Percentiles rank a stretch among this genome's conserved stretches.
phyloP scores from a whole-genome alignment of 2,888 invertebrate genomes.

The Polyploca ridens region DNA sequence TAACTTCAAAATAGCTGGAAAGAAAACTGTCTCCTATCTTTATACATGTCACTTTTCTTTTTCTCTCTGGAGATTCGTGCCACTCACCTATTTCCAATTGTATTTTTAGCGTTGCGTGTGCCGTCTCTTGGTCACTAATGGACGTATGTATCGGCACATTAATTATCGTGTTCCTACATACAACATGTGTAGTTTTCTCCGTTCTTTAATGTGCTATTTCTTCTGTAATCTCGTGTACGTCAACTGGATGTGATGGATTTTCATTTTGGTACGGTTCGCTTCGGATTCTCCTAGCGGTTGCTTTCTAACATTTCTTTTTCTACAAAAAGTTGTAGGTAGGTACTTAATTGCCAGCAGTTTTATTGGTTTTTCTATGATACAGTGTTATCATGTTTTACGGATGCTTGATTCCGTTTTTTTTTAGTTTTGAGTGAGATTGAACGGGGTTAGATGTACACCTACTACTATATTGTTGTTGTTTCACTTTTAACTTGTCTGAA shows the following conservation, averaged over 20 bases:
- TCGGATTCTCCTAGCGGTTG: conserved; percentile 36
- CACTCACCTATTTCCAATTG: conserved; percentile 52
- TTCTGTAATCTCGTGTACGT: conserved; percentile 33
- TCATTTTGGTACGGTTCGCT: conserved; percentile 32
- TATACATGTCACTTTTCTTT: conserved; percentile 25
- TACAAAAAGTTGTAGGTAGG: background rate
- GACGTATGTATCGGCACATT: conserved; percentile 44
- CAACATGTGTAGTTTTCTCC: conserved; percentile 41
- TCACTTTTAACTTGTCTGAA: too few relatives aligned
- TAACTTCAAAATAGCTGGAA: background rate
- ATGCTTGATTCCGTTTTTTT: background rate
- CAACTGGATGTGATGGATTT: conserved; percentile 43
- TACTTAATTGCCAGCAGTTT: background rate
- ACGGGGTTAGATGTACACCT: too few relatives aligned
- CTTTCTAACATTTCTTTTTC: conserved; percentile 23
- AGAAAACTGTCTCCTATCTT: conserved; percentile 15
- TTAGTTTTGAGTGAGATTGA: background rate
- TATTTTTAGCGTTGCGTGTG: conserved; percentile 53
- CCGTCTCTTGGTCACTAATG: conserved; percentile 45
- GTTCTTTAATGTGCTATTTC: conserved; percentile 36
- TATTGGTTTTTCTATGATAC: background rate
- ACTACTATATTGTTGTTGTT: too few relatives aligned
- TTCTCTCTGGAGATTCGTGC: conserved; percentile 36
- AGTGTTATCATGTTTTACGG: conserved; percentile 1
- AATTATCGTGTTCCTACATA: conserved; percentile 42